Evolutionary conservation across 2,888 invertebrate genomes (phyloP).

Genomic region (Adineta ricciae): DNA sequence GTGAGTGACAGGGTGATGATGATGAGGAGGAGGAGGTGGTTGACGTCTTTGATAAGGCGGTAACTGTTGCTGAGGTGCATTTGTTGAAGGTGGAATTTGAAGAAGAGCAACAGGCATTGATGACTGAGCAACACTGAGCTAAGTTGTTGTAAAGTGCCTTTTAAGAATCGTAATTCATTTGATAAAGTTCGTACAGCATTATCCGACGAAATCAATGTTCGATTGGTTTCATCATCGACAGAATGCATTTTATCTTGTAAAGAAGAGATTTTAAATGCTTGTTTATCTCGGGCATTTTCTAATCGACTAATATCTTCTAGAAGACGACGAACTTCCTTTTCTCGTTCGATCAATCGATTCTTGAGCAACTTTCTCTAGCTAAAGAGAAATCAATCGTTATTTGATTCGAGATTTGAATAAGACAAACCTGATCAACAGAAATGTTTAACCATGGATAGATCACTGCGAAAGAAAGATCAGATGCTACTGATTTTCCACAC

Average conservation of each 20-base stretch:
- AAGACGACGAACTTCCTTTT: conserved; percentile 37
- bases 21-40: conserved; percentile 16
- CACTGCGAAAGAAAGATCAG: too few relatives aligned
- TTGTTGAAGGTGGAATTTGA: neutral
- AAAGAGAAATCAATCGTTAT: too few relatives aligned
- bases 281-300: conserved; percentile 45
- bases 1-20: neutral
- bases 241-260: conserved; percentile 41
- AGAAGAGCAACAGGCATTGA: neutral
- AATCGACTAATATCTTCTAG: conserved; percentile 44
- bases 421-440: too few relatives aligned
- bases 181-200: conserved; percentile 48
- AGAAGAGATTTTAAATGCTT: conserved; percentile 44
- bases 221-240: conserved; percentile 38
- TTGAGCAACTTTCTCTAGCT: too few relatives aligned
- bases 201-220: conserved; percentile 42
- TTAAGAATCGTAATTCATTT: conserved; percentile 48
- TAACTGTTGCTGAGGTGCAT: neutral
- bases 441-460: too few relatives aligned
- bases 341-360: conserved; percentile 39
- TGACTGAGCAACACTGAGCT: conserved; percentile 33
- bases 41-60: neutral
- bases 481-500: too few relatives aligned
- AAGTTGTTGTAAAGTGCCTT: conserved; percentile 37
- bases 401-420: too few relatives aligned